Conservation (phyloP, 2,888 invertebrate species). For the Merodon equestris region DNA sequence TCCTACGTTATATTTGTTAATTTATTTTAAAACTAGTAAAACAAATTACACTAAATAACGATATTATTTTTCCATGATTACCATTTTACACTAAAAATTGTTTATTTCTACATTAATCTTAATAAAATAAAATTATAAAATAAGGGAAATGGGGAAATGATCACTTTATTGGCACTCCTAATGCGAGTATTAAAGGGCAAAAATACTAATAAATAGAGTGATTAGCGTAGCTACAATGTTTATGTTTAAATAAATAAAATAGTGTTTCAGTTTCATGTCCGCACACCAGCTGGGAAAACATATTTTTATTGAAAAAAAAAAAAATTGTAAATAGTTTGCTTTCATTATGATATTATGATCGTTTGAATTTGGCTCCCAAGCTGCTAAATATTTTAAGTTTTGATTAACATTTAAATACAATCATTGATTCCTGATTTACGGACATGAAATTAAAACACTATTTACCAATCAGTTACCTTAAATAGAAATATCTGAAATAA, state of each 20-base stretch:
- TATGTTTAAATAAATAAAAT: too few relatives aligned
- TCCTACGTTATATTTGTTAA: constrained; percentile 14
- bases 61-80: constrained; percentile 14
- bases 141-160: constrained; percentile 2
- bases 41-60: constrained; percentile 37
- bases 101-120: constrained; percentile 23
- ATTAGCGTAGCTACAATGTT: constrained; percentile 4
- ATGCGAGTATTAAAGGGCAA: constrained; percentile 39
- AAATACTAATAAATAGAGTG: not conserved
- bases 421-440: too few relatives aligned
- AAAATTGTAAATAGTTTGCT: too few relatives aligned
- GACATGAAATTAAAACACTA: too few relatives aligned
- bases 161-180: constrained; percentile 48
- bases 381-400: too few relatives aligned
- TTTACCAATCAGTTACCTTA: constrained; percentile 7
- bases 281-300: too few relatives aligned
- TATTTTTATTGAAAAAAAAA: too few relatives aligned
- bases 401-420: too few relatives aligned
- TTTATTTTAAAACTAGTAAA: constrained; percentile 18
- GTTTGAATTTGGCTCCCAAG: too few relatives aligned
- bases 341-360: too few relatives aligned
- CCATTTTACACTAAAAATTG: constrained; percentile 46
- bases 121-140: constrained; percentile 22
- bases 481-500: constrained; percentile 29
- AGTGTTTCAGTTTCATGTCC: too few relatives aligned